Evolutionary conservation across 2,888 invertebrate genomes (phyloP), one percentile per base, ranked within the genome.

Genomic region (Tromatobia lineatoria): DNA sequence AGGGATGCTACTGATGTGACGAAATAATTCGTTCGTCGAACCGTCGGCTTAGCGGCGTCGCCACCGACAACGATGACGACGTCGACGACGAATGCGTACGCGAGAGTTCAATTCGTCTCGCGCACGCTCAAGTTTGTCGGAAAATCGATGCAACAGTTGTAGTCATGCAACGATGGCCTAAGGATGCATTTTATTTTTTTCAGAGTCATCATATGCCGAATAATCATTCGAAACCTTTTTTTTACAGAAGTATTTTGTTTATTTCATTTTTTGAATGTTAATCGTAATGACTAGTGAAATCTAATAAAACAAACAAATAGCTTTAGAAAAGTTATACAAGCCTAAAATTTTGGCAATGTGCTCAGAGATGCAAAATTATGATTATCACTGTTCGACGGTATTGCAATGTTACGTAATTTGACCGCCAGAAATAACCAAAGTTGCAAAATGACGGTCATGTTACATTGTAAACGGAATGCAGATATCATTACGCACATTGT

Each of bases 81-180:
- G 38, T 18, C 66, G 25, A 47, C 34, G 77, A 59, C 20, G 57
- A 69, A 47, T 47, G 18, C 42, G 42, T 47, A 13, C n/a, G 29
- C 42, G 38, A 42, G 42, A 77, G 69, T 42, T 59, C 78, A 25
- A 52, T 42, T 25, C 18, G 78, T 69, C 38, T 50, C 77, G 77
- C 84, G 84, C 84, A 78, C 47, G 74, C 77, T 38, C 77, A 29
- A 38, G 45, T 34, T 47, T 42, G n/a, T 29, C 20, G 66, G 38
- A 81, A 81, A 81, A 84, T 84, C 84, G 47, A 84, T 84, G 47
- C 61, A 64, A 75, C 50, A 20, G 18, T 34, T 64, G 74, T 52
- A 18, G 20, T 64, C 64, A 20, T 47, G 18, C 15, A 10, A 34
- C 15, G 61, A 38, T 15, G 52, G 45, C 47, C 15, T 15, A 2